A percentile compares a stretch with the other conserved stretches of the same genome.
Evolutionary conservation across 2,113 vertebrate species (phyloP).

Genomic region (Oreochromis tanganicae): DNA sequence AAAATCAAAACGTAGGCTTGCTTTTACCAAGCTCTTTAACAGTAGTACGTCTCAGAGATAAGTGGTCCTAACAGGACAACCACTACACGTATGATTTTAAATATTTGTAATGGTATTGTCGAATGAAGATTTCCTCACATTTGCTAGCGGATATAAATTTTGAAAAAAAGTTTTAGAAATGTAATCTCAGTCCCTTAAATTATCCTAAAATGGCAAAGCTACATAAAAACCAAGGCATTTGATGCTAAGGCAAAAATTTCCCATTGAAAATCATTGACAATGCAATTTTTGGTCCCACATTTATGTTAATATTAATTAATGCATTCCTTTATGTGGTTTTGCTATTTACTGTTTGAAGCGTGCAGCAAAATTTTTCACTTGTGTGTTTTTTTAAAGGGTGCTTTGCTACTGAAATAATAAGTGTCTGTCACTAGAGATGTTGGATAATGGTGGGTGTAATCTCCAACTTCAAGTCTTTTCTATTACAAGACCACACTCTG

Average conservation of each 20-base stretch:
- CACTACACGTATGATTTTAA: neutral
- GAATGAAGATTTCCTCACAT: neutral
- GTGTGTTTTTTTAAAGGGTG: neutral
- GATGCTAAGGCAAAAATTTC: neutral
- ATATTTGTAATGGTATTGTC: neutral
- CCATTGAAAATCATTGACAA: neutral
- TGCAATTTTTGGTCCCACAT: neutral
- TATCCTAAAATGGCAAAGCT: neutral
- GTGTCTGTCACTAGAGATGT: neutral
- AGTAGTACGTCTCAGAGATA: neutral
- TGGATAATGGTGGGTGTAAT: neutral
- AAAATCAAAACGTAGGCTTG: neutral
- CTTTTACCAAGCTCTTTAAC: neutral
- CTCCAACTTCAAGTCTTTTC: neutral
- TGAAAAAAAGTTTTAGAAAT: neutral
- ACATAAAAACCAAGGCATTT: neutral
- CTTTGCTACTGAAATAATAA: neutral
- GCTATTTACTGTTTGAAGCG: neutral
- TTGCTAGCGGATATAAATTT: neutral
- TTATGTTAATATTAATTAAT: neutral
- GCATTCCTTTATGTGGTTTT: neutral
- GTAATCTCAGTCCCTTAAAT: neutral
- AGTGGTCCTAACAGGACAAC: neutral
- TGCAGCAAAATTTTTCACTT: neutral
- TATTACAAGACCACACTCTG: neutral